Evolutionary conservation across 2,113 vertebrate species (phyloP), one percentile per base, ranked within the genome.

Genomic region (Heterochromis multidens): DNA sequence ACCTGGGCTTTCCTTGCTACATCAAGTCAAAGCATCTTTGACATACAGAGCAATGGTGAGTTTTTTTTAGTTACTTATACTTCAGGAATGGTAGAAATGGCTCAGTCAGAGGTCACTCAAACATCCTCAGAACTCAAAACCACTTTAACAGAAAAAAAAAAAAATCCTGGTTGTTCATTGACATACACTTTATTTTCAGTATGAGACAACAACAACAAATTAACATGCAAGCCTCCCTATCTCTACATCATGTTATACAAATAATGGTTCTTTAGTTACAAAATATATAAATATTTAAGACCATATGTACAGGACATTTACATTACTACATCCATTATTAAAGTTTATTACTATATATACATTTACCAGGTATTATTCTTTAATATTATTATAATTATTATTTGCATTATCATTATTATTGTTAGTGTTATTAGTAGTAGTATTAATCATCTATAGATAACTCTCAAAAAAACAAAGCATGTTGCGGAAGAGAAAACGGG

Each of bases 251-350:
- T 96, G 96, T 96, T 94, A 95, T 96, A 96, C 95, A 96, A 96
- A 96, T 97, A 95, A 96, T 96, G 96, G 95, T 96, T 96, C 96
- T 97, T 97, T 95, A 94, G 94, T 96, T 96, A 96, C 96, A 96
- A 97, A 97, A 97, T 98, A 95, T 98, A 99, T 97, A 99, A 98
- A 98, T 97, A 97, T 97, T 96, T 98, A 97, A 96, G 98, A 99
- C 97, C 96, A 98, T 97, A 98, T 99, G 97, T 98, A 98, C 97
- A 98, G 95, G 89, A 97, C 97, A 98, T 99, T 97, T 99, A 99
- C 96, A 96, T 93, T 92, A 96, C 95, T 94, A 95, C 91, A 95
- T 94, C 93, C 85, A 96, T 95, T 91, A 94, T 96, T 95, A 93
- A 93, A 91, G 89, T 95, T 88, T 93, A 93, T 94, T 94, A 95